Conservation (phyloP, 2,888 invertebrate genomes). For the Nebria brevicollis region DNA sequence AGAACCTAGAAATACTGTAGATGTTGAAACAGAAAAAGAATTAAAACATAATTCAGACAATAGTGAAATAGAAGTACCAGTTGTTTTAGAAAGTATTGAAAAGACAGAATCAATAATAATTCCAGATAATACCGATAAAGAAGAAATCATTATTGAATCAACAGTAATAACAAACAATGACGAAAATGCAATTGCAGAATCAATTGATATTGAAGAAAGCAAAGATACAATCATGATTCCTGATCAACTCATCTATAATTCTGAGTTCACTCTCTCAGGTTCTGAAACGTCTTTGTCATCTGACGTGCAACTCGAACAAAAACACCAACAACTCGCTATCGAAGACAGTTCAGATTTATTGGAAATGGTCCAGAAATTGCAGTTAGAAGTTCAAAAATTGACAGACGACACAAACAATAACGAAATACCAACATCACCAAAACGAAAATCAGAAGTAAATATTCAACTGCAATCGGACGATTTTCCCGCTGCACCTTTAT, state of each 20-base stretch:
- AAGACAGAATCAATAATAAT: too few species aligned
- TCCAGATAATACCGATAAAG: slow-evolving; percentile 4
- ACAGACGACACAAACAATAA: slow-evolving; percentile 50
- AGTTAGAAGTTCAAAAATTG: slow-evolving; percentile 51
- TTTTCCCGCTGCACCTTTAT: slow-evolving; percentile 22
- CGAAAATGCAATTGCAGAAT: slow-evolving; percentile 3
- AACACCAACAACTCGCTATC: slow-evolving; percentile 28
- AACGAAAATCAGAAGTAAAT: slow-evolving; percentile 24
- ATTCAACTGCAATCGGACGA: slow-evolving; percentile 22
- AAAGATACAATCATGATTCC: neutral
- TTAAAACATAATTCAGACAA: neutral
- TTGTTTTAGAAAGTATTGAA: too few species aligned
- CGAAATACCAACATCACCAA: slow-evolving; percentile 24
- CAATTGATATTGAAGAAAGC: slow-evolving; percentile 18
- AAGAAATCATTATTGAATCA: neutral
- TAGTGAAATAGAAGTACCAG: too few species aligned
- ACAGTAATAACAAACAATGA: neutral
- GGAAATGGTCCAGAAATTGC: slow-evolving; percentile 49
- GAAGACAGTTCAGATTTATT: slow-evolving; percentile 47
- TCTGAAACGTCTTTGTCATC: slow-evolving; percentile 22
- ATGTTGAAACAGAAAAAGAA: neutral
- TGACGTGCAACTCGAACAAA: slow-evolving; percentile 19
- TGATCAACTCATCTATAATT: slow-evolving; percentile 27
- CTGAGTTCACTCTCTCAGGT: slow-evolving; percentile 23
- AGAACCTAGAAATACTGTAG: neutral